Evolutionary conservation across 2,888 invertebrate species (phyloP).

Genomic region (Nezara viridula): DNA sequence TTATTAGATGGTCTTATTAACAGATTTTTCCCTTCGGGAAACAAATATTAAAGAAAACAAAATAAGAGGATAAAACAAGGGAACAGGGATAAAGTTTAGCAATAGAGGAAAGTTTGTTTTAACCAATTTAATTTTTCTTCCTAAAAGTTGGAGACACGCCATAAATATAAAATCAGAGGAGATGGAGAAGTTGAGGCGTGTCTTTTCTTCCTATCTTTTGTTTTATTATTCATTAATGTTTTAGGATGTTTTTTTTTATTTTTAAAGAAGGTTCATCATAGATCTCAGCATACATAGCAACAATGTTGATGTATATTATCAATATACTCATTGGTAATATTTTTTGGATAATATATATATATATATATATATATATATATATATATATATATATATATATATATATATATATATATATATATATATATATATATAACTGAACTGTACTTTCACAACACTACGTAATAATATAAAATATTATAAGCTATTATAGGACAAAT

Average conservation of each 20-base stretch:
- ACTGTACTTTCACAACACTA: too few relatives aligned
- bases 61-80: constrained; percentile 4
- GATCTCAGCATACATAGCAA: too few relatives aligned
- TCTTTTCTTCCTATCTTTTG: neutral
- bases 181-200: constrained; percentile 1
- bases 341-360: too few relatives aligned
- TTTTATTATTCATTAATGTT: constrained; percentile 34
- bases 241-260: neutral
- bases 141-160: constrained; percentile 17
- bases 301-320: too few relatives aligned
- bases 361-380: too few relatives aligned
- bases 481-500: too few relatives aligned
- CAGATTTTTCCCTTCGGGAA: neutral
- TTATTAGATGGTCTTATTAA: constrained; percentile 5
- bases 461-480: too few relatives aligned
- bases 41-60: constrained; percentile 37
- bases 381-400: too few relatives aligned
- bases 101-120: constrained; percentile 29
- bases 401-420: too few relatives aligned
- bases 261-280: too few relatives aligned
- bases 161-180: constrained; percentile 35
- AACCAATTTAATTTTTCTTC: constrained; percentile 15
- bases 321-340: too few relatives aligned
- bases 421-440: too few relatives aligned
- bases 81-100: constrained; percentile 36